Base-by-base conservation (phyloP, 2,888 invertebrate species). In the Myopa tessellatipennis region DNA sequence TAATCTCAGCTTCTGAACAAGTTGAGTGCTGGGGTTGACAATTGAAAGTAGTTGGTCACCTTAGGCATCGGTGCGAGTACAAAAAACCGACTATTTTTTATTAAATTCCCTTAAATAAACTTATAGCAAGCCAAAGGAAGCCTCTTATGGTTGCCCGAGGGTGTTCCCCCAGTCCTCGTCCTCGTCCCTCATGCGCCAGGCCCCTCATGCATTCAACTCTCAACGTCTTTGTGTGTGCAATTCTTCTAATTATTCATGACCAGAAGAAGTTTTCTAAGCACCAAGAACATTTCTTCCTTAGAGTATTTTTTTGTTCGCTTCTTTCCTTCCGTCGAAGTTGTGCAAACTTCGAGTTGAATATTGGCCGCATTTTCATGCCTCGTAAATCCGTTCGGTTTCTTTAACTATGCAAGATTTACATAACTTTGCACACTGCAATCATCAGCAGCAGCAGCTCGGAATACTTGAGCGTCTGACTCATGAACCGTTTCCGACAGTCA, bases 201-300 rank as follows among this genome's bases (percentile, higher is more conserved):
- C 38, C n/a, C 18, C 68, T 12, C n/a, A n/a, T n/a, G n/a, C n/a
- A n/a, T n/a, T 68, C 26, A 6, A 18, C 68, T 68, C 36, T 40
- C 14, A 10, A 45, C 50, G 7, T 68, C 68, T 36, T 38, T 68
- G n/a, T 40, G 45, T 26, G 58, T 71, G 40, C 68, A 6, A 26
- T 69, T 69, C 68, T 50, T 69, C 26, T 67, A 67, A 67, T 67
- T 67, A 67, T 67, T 67, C 67, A 67, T 67, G 67, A 67, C 67
- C n/a, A 16, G 4, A 34, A 38, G 36, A 67, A 67, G 67, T 67
- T 67, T 67, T 67, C 67, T 65, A 65, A 65, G 65, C 65, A 65
- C n/a, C 16, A 4, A 16, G 14, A 16, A 55, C 55, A 4, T 61
- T 61, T 38, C 65, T 65, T 14, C 26, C 58, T 26, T 26, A 26